Evolutionary conservation across 2,888 invertebrate species (phyloP).

Genomic region (Macropis europaea): DNA sequence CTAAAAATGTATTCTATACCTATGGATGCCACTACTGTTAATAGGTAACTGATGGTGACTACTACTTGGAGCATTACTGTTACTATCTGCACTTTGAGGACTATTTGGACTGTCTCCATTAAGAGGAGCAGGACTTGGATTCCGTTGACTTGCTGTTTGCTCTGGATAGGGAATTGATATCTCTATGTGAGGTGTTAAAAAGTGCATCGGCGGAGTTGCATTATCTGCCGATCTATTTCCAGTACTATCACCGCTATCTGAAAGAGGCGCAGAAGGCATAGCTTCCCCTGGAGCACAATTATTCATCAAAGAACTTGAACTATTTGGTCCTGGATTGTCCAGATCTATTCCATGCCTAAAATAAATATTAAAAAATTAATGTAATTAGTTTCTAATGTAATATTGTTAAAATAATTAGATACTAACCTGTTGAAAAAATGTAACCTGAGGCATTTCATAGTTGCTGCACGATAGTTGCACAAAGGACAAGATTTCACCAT

Average conservation of each 20-base stretch:
- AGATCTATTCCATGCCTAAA: slow-evolving; percentile 92
- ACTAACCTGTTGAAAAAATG: slow-evolving; percentile 92
- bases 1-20: slow-evolving; percentile 59
- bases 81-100: slow-evolving; percentile 91
- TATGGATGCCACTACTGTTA: slow-evolving; percentile 78
- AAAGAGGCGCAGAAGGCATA: slow-evolving; percentile 87
- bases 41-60: slow-evolving; percentile 83
- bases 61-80: slow-evolving; percentile 87
- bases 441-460: slow-evolving; percentile 93
- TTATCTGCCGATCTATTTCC: slow-evolving; percentile 91
- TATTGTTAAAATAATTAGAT: background rate
- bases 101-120: slow-evolving; percentile 88
- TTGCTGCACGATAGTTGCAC: slow-evolving; percentile 93
- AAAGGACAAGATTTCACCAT: slow-evolving; percentile 94
- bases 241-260: slow-evolving; percentile 92
- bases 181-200: slow-evolving; percentile 94
- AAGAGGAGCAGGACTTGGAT: slow-evolving; percentile 80
- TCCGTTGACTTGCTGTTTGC: slow-evolving; percentile 81
- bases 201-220: slow-evolving; percentile 94
- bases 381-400: background rate
- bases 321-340: slow-evolving; percentile 93
- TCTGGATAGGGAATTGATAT: slow-evolving; percentile 93
- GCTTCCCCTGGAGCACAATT: slow-evolving; percentile 83
- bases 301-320: slow-evolving; percentile 88
- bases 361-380: slow-evolving; percentile 21